Base-by-base conservation (phyloP, 1,140 invertebrate species). In the Lethrus apterus region DNA sequence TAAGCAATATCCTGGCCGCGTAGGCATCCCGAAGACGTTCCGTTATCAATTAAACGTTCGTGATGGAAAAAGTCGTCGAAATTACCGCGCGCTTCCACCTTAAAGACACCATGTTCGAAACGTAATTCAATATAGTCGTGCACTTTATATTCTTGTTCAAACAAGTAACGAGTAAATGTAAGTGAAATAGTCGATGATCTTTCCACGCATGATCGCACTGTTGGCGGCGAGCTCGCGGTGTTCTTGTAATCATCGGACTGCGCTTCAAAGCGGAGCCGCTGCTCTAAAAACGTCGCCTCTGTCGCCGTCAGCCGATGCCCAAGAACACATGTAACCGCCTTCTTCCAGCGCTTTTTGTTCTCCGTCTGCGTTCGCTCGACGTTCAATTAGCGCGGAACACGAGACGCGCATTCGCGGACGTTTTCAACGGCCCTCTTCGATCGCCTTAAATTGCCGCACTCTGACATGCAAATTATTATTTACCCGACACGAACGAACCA, bases 251-350 rank as follows among this genome's bases (percentile, higher is more conserved):
- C 34, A 38, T 46, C 24, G 34, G 18, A 30, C 34, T 31, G 15
- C 15, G 21, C 17, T 36, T 48, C 46, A 48, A 48, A 48, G 46
- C 20, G 24, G 23, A 18, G 24, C 38, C 36, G 46, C 46, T 38
- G 36, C 46, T 46, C 44, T 46, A 46, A 46, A 46, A 46, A 46
- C 44, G 44, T 46, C 44, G 44, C 44, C 44, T 46, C 44, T 23
- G 44, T 38, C 30, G 21, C 44, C 23, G 44, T 34, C 24, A 21
- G 34, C 33, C 33, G 44, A 38, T 46, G 50, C 50, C 38, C 33
- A 40, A 52, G 46, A 48, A 52, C 50, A 52, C 46, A 44, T 51
- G 50, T 51, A 51, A 30, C 50, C 50, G 42, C 43, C 48, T 42
- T 47, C 40, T 42, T 47, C 44, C 33, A 43, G 44, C 46, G 35